phyloP scores from a whole-genome alignment of 2,113 vertebrate species.

The Melozone crissalis region DNA sequence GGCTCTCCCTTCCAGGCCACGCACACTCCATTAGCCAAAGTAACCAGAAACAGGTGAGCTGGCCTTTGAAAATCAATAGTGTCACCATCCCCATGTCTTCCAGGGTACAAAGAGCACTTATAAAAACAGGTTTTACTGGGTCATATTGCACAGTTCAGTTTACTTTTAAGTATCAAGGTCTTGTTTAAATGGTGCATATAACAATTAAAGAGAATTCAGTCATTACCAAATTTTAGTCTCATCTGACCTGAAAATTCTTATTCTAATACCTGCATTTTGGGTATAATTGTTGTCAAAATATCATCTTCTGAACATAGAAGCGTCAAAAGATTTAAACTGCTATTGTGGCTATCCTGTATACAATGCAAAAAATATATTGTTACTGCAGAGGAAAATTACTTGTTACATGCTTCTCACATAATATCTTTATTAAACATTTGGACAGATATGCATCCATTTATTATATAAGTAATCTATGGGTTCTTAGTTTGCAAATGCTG shows the following conservation, averaged over 20 bases:
- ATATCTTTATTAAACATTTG: slow-evolving; percentile 42
- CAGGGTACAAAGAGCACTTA: background rate
- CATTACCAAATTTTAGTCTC: background rate
- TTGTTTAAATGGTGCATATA: background rate
- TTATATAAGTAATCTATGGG: slow-evolving; percentile 31
- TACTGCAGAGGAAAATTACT: slow-evolving; percentile 39
- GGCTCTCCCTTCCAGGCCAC: background rate
- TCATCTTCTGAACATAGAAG: background rate
- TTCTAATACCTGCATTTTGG: background rate
- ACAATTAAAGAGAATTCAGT: background rate
- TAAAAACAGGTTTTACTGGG: background rate
- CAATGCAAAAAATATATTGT: background rate
- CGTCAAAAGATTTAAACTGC: background rate
- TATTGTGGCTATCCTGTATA: background rate
- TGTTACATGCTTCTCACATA: slow-evolving; percentile 18
- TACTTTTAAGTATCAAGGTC: background rate
- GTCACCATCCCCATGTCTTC: background rate
- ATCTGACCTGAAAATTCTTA: background rate
- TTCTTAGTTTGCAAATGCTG: slow-evolving; percentile 26
- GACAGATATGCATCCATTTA: slow-evolving; percentile 18
- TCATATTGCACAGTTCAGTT: background rate
- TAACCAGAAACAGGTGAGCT: background rate
- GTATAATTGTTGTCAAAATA: background rate
- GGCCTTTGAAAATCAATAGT: background rate
- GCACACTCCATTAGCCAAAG: background rate